phyloP scores from a whole-genome alignment of 2,888 invertebrate species.

The Drosophila ezoana region DNA sequence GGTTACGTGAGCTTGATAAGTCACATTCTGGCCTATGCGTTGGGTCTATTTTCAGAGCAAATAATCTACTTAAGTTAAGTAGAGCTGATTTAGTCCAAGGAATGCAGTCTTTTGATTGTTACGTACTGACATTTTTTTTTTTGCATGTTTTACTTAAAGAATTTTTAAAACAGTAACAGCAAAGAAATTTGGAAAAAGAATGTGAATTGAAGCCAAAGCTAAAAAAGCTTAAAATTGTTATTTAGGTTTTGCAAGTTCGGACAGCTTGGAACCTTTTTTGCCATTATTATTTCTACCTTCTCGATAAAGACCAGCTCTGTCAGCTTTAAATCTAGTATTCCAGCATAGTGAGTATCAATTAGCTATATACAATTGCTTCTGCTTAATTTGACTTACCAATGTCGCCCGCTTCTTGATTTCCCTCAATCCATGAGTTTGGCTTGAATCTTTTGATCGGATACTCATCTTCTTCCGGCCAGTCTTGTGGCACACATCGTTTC shows the following conservation, averaged over 20 bases:
- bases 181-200: neutral
- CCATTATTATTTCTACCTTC: neutral
- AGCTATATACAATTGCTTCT: neutral
- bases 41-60: conserved; percentile 21
- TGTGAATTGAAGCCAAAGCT: neutral
- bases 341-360: neutral
- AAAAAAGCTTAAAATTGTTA: no score
- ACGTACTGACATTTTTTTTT: neutral
- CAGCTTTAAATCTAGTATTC: neutral
- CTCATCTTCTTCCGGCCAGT: neutral
- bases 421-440: neutral
- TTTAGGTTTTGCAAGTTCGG: neutral
- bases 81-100: conserved; percentile 6
- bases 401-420: neutral
- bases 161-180: neutral
- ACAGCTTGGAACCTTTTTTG: neutral
- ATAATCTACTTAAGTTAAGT: conserved; percentile 40
- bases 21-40: conserved; percentile 29
- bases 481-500: neutral
- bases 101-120: conserved; percentile 9
- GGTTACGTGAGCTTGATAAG: conserved; percentile 51
- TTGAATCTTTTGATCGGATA: neutral
- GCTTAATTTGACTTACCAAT: neutral
- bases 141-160: neutral
- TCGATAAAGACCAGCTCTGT: neutral